Evolutionary conservation across 1,140 invertebrate genomes (phyloP).

Genomic region (Achroia grisella): DNA sequence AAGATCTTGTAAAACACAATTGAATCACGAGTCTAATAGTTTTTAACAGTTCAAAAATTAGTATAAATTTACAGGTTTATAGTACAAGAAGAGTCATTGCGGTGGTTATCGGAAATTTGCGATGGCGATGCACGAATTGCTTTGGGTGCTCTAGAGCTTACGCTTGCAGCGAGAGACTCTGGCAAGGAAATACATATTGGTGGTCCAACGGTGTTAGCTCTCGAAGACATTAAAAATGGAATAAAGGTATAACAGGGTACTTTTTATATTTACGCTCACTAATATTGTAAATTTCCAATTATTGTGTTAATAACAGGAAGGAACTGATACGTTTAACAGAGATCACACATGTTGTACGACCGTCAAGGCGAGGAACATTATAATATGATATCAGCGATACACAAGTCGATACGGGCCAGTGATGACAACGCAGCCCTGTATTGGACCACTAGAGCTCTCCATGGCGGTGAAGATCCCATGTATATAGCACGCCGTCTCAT

Average conservation of each 20-base stretch:
- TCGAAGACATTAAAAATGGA: slow-evolving; percentile 78
- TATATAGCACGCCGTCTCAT: slow-evolving; percentile 86
- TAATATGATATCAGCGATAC: slow-evolving; percentile 87
- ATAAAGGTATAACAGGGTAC: slow-evolving; percentile 77
- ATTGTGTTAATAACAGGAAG: too few relatives aligned
- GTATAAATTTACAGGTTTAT: slow-evolving; percentile 18
- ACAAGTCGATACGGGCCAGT: slow-evolving; percentile 89
- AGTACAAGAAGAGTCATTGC: slow-evolving; percentile 78
- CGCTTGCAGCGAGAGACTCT: slow-evolving; percentile 73
- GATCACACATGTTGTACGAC: slow-evolving; percentile 81
- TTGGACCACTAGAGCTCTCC: slow-evolving; percentile 87
- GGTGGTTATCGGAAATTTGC: slow-evolving; percentile 82
- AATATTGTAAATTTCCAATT: too few relatives aligned
- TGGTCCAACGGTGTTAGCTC: slow-evolving; percentile 64
- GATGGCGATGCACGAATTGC: slow-evolving; percentile 89
- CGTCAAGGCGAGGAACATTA: slow-evolving; percentile 89
- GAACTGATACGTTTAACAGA: slow-evolving; percentile 22
- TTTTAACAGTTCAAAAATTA: too few relatives aligned
- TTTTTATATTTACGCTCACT: too few relatives aligned
- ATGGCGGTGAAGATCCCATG: slow-evolving; percentile 88
- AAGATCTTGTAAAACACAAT: too few relatives aligned
- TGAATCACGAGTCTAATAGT: too few relatives aligned
- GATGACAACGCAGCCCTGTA: slow-evolving; percentile 89
- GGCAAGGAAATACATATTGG: slow-evolving; percentile 22
- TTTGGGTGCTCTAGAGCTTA: slow-evolving; percentile 83